Evolutionary conservation across 2,113 vertebrate species (phyloP).

Genomic region (Gnathonemus longibarbis): DNA sequence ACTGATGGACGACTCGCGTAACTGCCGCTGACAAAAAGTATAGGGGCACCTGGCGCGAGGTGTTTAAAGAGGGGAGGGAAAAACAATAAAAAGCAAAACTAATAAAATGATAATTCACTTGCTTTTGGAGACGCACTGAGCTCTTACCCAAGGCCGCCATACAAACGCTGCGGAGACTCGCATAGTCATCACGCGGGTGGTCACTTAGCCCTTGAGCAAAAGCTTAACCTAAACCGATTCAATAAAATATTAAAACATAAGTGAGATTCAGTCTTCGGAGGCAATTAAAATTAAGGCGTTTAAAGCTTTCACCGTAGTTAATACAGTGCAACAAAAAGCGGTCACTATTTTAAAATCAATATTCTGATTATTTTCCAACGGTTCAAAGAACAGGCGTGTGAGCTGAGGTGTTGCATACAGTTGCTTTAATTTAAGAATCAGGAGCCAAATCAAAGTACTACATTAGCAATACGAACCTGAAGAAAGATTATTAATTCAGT

Average conservation of each 20-base stretch:
- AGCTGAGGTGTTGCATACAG: neutral
- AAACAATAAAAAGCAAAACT: constrained; percentile 29
- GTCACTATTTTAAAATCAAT: neutral
- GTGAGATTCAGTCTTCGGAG: neutral
- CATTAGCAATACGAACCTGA: neutral
- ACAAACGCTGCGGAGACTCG: constrained; percentile 18
- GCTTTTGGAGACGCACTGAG: constrained; percentile 28
- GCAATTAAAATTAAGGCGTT: neutral
- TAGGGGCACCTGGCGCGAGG: constrained; percentile 12
- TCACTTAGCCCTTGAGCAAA: neutral
- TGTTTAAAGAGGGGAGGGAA: constrained; percentile 14
- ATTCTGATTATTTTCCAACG: neutral
- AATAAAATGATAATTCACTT: constrained; percentile 40
- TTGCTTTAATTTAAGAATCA: neutral
- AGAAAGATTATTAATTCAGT: neutral
- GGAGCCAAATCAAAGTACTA: neutral
- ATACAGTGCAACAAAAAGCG: neutral
- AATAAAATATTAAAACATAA: neutral
- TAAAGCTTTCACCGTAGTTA: neutral
- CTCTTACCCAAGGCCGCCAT: constrained; percentile 16
- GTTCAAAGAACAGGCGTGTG: neutral
- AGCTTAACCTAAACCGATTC: neutral
- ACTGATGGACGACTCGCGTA: neutral
- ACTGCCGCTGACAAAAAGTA: neutral
- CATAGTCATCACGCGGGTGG: neutral